These are phyloP conservation scores for Magallana ariakensis DNA, from an alignment of 1,140 invertebrate genomes.

Conservation along the genomic window DNA sequence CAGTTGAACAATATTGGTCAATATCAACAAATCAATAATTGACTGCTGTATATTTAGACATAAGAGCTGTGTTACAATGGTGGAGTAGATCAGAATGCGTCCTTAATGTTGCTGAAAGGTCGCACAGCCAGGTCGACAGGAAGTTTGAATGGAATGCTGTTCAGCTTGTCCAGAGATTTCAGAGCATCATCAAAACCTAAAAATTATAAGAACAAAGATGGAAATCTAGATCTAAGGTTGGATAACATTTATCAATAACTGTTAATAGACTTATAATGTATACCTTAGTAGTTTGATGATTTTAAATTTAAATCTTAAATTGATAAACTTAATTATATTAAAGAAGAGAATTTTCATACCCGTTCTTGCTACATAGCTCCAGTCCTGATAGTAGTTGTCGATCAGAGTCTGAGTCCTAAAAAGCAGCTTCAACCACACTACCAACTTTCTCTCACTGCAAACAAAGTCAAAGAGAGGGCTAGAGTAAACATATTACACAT, in stretches of 20 bases:
- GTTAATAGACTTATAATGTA: neutral
- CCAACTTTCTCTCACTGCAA: constrained; percentile 91
- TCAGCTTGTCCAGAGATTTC: constrained; percentile 92
- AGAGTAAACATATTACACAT: no score
- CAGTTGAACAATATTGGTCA: no score
- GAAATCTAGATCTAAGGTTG: neutral
- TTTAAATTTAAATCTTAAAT: no score
- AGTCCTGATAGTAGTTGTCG: constrained; percentile 94
- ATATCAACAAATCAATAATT: no score
- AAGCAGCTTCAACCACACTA: constrained; percentile 95
- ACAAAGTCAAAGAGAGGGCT: neutral
- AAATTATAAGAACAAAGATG: constrained; percentile 63
- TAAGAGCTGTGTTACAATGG: no score
- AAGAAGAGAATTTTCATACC: constrained; percentile 80
- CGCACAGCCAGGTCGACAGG: constrained; percentile 96
- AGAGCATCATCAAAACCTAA: constrained; percentile 96
- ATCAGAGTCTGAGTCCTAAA: constrained; percentile 93
- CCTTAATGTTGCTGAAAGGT: constrained; percentile 97
- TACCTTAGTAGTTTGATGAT: no score
- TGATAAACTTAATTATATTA: no score
- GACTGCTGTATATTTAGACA: no score
- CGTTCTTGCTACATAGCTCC: constrained; percentile 97
- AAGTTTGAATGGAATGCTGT: constrained; percentile 92
- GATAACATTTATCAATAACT: neutral
- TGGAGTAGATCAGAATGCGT: constrained; percentile 87